phyloP scores from a whole-genome alignment of 2,797 vertebrate genomes.

The Propithecus deckenii region DNA sequence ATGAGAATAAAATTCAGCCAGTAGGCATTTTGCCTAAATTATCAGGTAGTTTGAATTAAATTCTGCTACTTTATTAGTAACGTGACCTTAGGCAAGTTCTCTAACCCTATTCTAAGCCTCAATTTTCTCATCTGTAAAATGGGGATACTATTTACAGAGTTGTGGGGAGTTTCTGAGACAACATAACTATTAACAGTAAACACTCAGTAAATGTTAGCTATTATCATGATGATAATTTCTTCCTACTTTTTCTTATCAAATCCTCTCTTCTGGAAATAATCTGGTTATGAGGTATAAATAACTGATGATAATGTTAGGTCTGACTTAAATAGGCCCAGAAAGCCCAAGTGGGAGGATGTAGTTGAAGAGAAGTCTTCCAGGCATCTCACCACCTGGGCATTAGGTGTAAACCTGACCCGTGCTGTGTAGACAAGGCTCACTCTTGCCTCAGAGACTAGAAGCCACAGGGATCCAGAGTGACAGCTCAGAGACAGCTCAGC shows the following conservation, averaged over 20 bases:
- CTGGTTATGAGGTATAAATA: background rate
- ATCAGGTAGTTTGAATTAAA: background rate
- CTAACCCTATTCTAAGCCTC: background rate
- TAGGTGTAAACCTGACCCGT: background rate
- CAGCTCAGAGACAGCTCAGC: background rate
- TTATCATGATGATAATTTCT: background rate
- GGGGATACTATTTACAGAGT: background rate
- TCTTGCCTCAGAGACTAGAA: background rate
- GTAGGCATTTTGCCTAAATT: background rate
- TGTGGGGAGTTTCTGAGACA: background rate
- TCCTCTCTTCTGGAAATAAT: background rate
- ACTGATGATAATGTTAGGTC: background rate
- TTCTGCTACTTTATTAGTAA: background rate
- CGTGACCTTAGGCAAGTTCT: background rate
- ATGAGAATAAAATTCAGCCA: background rate
- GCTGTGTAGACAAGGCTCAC: background rate
- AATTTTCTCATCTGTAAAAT: slow-evolving; percentile 8
- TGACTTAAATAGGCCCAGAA: background rate
- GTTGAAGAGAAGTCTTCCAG: background rate
- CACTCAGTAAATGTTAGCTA: background rate
- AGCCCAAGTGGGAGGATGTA: background rate
- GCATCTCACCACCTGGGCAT: too few species aligned
- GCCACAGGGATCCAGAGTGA: background rate
- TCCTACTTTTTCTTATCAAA: background rate
- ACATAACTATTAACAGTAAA: background rate